phyloP scores from a whole-genome alignment of 2,113 vertebrate species.

The Cryptotis parvus region DNA sequence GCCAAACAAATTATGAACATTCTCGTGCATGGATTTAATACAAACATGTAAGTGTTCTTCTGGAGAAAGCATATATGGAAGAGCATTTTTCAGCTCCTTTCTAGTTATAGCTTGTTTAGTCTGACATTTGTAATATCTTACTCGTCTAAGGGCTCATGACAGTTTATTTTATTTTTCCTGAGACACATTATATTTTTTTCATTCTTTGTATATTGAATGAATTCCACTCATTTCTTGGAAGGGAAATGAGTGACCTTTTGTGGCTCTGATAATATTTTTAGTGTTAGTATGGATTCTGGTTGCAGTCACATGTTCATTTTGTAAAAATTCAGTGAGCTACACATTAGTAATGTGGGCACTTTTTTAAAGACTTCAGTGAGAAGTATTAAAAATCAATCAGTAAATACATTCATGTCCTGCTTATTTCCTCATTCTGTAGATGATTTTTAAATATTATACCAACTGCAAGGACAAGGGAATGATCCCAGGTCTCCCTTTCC shows the following conservation, averaged over 20 bases:
- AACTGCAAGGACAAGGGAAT: background rate
- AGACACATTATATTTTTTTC: background rate
- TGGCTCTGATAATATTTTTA: background rate
- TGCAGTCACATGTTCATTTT: background rate
- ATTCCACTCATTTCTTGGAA: background rate
- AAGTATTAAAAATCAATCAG: conserved; percentile 14
- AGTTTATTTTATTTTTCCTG: background rate
- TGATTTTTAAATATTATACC: background rate
- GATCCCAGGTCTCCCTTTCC: background rate
- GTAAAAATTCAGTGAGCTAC: conserved; percentile 1
- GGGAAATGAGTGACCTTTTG: background rate
- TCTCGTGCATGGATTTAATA: background rate
- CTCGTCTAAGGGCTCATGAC: background rate
- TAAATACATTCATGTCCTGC: background rate
- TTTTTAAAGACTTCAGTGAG: background rate
- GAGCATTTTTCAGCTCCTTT: background rate
- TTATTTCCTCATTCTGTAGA: background rate
- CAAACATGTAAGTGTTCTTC: background rate
- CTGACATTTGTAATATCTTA: conserved; percentile 6
- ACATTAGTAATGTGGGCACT: background rate
- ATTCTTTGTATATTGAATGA: background rate
- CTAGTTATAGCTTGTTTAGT: background rate
- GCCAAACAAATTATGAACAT: background rate
- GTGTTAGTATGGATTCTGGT: conserved; percentile 12
- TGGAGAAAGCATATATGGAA: background rate